Percentiles rank a stretch among this genome's conserved stretches.
phyloP scores from a whole-genome alignment of 2,797 vertebrate species.

The Rhinella marina region DNA sequence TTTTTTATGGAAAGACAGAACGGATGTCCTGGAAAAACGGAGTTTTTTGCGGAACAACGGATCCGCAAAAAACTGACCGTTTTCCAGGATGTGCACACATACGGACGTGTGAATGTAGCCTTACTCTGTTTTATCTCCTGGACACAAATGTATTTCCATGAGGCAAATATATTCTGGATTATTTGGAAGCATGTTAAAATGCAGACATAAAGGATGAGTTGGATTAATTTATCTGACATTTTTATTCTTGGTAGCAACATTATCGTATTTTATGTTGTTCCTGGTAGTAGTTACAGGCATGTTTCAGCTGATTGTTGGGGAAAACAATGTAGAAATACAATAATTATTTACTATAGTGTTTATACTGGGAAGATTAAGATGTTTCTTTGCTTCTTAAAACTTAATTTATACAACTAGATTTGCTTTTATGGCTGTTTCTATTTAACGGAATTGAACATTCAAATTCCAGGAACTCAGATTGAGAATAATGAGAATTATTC shows the following conservation, averaged over 20 bases:
- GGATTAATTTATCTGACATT: not conserved
- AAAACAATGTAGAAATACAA: constrained; percentile 1
- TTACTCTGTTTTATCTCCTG: no score
- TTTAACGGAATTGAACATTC: not conserved
- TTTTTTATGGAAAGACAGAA: no score
- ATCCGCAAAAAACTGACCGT: no score
- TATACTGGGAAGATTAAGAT: constrained; percentile 1
- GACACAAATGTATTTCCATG: not conserved
- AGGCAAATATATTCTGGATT: not conserved
- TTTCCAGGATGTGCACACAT: no score
- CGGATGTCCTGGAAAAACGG: no score
- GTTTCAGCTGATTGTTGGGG: not conserved
- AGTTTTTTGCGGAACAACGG: no score
- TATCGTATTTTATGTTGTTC: not conserved
- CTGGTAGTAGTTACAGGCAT: constrained; percentile 1
- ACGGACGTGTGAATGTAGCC: no score
- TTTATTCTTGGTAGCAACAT: constrained; percentile 2
- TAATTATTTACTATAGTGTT: not conserved
- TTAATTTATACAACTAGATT: constrained; percentile 13
- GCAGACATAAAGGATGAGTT: not conserved
- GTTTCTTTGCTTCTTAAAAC: not conserved
- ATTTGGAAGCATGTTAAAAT: not conserved
- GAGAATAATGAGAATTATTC: constrained; percentile 33
- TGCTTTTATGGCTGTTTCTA: constrained; percentile 16
- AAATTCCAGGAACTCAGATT: constrained; percentile 36